Evolutionary conservation across 2,797 vertebrate genomes (phyloP), one percentile per base, ranked within the genome.

Genomic region (Mus spretus): DNA sequence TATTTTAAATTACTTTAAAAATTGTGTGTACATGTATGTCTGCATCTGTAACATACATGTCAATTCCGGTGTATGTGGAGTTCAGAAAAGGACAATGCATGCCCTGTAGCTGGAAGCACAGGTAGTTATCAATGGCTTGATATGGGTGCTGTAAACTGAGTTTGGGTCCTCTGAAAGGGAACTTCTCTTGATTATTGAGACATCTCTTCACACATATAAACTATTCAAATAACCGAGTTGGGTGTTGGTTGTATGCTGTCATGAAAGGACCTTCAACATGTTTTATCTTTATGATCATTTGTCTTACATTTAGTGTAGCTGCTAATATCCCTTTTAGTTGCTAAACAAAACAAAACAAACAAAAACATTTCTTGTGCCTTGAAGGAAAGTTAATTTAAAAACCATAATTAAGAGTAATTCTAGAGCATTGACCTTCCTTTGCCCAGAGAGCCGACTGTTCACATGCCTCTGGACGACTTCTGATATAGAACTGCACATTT

Each of bases 321-420:
- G n/a, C 26, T 34, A 24, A 22, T 83, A 70, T 24, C 13, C 19
- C 28, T 94, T 80, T 79, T 26, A 57, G 24, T 20, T 57, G 67
- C 34, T 74, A 11, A 26, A 55, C 20, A 22, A 13, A 72, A 81
- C 2, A 55, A 22, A 26, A 40, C 22, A 57, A 13, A 72, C 81
- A 67, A 67, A 84, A 22, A 50, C 0, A 84, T 40, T 90, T 95
- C 22, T 57, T 93, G 7, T 82, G 95, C 86, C 19, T 57, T n/a
- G 20, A 1, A 50, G 19, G 10, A 67, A 61, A 59, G 0, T 65
- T 72, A 6, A 55, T 82, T 57, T 44, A 4, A 53, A 40, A 80
- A 31, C 2, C 65, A 12, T 44, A 77, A 34, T 50, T 77, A 80
- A 37, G 0, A 40, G 26, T 26, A 34, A 93, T 87, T 84, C 57